Evolutionary conservation across 2,797 vertebrate species (phyloP), one percentile per base, ranked within the genome.

Genomic region (Chromobotia macracanthus): DNA sequence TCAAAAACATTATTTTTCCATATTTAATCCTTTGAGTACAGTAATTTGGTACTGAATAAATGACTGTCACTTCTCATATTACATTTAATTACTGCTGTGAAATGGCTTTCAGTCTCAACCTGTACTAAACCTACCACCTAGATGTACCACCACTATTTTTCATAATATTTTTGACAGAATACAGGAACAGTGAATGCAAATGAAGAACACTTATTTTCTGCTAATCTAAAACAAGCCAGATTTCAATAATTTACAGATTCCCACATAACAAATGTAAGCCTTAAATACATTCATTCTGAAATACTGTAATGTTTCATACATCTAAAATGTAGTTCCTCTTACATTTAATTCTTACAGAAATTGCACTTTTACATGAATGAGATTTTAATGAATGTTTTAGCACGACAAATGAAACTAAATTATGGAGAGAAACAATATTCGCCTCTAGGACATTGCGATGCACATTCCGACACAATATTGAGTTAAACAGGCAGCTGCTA

Each of bases 401-500:
- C 11, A 41, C n/a, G 9, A 41, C 46, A 75, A 61, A 75, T 75
- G 41, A 53, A 21, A 23, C 38, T 19, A 13, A 5, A 51, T 25
- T 23, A 46, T 4, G 58, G 44, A 44, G 19, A 15, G n/a, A 61
- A 53, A 78, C 19, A 28, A 5, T 46, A 35, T 61, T 50, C 67
- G 18, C 48, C 15, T 72, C 51, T 16, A 58, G 38, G 38, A 68
- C 41, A 56, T 44, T 11, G 16, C n/a, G 64, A 11, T 56, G 75
- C 35, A 28, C 56, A 46, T 46, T 23, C 55, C 10, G 23, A 23
- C 35, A 51, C 55, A 35, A 23, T 19, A 70, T 38, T 28, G 28
- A 70, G 23, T 70, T n/a, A 81, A 68, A 66, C 25, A 12, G 19
- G 3, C 71, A 72, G 44, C 41, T 28, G 66, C 63, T 72, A 60